Percentiles rank a stretch among this genome's conserved stretches.
Evolutionary conservation across 2,888 invertebrate genomes (phyloP).

Genomic region (Stegana nigrithorax): DNA sequence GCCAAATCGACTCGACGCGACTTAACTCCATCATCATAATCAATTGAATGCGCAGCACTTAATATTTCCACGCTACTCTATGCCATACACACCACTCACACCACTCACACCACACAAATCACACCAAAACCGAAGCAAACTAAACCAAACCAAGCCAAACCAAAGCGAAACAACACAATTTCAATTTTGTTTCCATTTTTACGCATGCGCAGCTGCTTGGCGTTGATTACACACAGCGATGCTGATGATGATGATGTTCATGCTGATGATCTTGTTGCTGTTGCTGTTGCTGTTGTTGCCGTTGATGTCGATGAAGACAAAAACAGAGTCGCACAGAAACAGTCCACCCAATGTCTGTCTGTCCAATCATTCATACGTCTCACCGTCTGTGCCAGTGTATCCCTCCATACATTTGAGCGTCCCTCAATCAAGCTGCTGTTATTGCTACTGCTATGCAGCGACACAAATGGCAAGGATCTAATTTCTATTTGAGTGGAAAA

Average conservation of each 20-base stretch:
- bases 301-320: background rate
- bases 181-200: constrained; percentile 34
- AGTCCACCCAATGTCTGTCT: background rate
- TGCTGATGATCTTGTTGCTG: constrained; percentile 18
- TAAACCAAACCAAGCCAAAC: too few relatives aligned
- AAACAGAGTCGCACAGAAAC: background rate
- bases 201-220: constrained; percentile 35
- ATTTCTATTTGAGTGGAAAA: constrained; percentile 28
- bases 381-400: background rate
- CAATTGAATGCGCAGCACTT: constrained; percentile 14
- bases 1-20: background rate
- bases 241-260: too few relatives aligned
- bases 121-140: too few relatives aligned
- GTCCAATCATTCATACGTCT: background rate
- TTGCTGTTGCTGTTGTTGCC: background rate
- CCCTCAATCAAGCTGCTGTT: too few relatives aligned
- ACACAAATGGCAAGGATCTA: constrained; percentile 30
- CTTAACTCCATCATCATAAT: constrained; percentile 29
- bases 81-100: too few relatives aligned
- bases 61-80: background rate
- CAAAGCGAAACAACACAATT: constrained; percentile 6
- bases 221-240: constrained; percentile 26
- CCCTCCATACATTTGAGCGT: too few relatives aligned
- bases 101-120: too few relatives aligned
- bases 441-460: background rate